Base-by-base conservation (phyloP, 2,113 vertebrate genomes). In the Oplegnathus fasciatus region DNA sequence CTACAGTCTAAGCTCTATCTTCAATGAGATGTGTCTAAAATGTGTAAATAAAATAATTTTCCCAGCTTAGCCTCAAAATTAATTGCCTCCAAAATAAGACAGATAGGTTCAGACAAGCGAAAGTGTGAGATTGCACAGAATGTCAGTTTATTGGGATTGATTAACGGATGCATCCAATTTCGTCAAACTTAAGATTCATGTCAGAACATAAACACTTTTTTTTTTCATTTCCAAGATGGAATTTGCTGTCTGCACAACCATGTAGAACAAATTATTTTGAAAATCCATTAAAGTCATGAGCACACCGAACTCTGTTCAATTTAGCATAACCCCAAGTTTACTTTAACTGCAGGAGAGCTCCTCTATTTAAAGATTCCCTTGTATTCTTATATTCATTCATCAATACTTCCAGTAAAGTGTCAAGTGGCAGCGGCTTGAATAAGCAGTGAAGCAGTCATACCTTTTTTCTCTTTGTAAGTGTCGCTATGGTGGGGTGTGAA, bases 241-340 rank as follows among this genome's bases (percentile, higher is more conserved):
- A 77, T 86, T 82, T 65, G 22, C 48, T 66, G 11, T 78, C 44
- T 78, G 80, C 75, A 83, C 57, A 86, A 72, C 37, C 82, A 72
- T 78, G 75, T 68, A 52, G 73, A 88, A 86, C 85, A 85, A 81
- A 86, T 88, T 87, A 80, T 92, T 89, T 82, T 58, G 70, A 84
- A 82, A 60, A 70, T 78, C 87, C 86, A 87, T 92, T 90, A 86
- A 89, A 90, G 87, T 78, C 76, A 82, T 75, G 64, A 82, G 78
- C 80, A 88, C 83, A 81, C 74, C 81, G 86, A 90, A 91, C 85
- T 90, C 70, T 67, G 67, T 80, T 90, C 78, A 90, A 88, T 93
- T 80, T 73, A 83, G 68, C 72, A 66, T 75, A 85, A 91, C 81
- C 80, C 78, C 72, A 40, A 80, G 75, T 87, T 90, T 86, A 88